Base-by-base conservation (phyloP, 2,797 vertebrate species). In the Melanotaenia boesemani region DNA sequence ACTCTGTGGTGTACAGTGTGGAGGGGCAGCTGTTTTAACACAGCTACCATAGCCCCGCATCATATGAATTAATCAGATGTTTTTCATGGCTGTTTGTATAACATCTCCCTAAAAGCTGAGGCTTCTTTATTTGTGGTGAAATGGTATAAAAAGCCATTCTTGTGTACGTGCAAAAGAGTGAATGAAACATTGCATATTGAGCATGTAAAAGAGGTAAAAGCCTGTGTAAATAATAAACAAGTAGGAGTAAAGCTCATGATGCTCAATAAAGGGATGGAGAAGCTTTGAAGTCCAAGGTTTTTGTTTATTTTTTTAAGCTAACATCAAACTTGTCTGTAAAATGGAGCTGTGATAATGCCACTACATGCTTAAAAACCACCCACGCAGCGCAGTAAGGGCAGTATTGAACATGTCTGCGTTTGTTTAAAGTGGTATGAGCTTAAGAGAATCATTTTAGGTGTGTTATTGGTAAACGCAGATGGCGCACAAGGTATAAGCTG, bases 21-120 rank as follows among this genome's bases (percentile, higher is more conserved):
- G 32, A 70, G 82, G 79, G 81, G 82, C 65, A 68, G 82, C 83
- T 79, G 80, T 81, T 88, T 78, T 70, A 80, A 60, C 76, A 41
- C 72, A 11, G 70, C 79, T 61, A 58, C 74, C 67, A 26, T 69
- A 67, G 75, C 62, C 20, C 48, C 28, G 75, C 76, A 55, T 81
- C 72, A 64, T 79, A 72, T 86, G 73, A 86, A 89, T 87, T 85
- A 81, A 88, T 89, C 84, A 84, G 72, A 83, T 72, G 76, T 22
- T 54, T 86, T 89, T 83, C 74, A 79, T 65, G 63, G 76, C 55
- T 46, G 61, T 85, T 80, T 63, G 81, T 77, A 68, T 66, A 75
- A 86, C 77, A 72, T 70, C 72, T 67, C 44, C 7, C 72, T 83
- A 67, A 87, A 86, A 83, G 78, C 77, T 22, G 36, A 64, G 30